A percentile compares a stretch with the other conserved stretches of the same genome.
phyloP scores from a whole-genome alignment of 2,797 vertebrate genomes.

The Chromobotia macracanthus region DNA sequence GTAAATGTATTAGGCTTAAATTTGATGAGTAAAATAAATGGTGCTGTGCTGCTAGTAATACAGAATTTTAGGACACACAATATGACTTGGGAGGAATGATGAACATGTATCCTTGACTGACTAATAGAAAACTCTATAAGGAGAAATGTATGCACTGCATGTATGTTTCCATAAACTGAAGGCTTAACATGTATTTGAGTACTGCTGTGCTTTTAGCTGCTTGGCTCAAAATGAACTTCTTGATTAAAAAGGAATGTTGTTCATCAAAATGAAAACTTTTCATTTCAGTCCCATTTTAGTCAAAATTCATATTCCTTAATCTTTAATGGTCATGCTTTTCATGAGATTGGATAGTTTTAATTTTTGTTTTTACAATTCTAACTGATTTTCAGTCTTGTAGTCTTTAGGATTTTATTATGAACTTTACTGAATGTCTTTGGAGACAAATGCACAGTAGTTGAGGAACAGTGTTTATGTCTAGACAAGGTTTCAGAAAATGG shows the following conservation, averaged over 20 bases:
- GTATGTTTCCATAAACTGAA: slow-evolving; percentile 8
- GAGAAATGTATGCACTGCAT: slow-evolving; percentile 37
- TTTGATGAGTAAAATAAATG: neutral
- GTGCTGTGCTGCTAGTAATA: neutral
- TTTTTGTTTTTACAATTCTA: neutral
- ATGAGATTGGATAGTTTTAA: neutral
- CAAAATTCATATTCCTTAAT: neutral
- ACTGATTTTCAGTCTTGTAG: neutral
- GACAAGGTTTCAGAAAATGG: slow-evolving; percentile 10
- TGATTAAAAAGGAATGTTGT: neutral
- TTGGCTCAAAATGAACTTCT: slow-evolving; percentile 25
- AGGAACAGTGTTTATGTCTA: neutral
- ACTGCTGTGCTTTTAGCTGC: slow-evolving; percentile 35
- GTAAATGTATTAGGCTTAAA: neutral
- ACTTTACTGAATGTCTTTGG: slow-evolving; percentile 4
- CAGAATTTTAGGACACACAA: neutral
- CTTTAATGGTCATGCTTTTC: neutral
- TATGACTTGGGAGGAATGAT: neutral
- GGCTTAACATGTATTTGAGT: slow-evolving; percentile 29
- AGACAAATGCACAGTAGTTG: neutral
- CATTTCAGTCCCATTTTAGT: neutral
- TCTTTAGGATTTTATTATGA: neutral
- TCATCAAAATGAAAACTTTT: neutral
- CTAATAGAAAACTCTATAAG: slow-evolving; percentile 11
- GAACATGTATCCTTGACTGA: neutral